These are phyloP conservation scores for Callinectes sapidus DNA, from an alignment of 2,888 invertebrate species.

Conservation along the genomic window DNA sequence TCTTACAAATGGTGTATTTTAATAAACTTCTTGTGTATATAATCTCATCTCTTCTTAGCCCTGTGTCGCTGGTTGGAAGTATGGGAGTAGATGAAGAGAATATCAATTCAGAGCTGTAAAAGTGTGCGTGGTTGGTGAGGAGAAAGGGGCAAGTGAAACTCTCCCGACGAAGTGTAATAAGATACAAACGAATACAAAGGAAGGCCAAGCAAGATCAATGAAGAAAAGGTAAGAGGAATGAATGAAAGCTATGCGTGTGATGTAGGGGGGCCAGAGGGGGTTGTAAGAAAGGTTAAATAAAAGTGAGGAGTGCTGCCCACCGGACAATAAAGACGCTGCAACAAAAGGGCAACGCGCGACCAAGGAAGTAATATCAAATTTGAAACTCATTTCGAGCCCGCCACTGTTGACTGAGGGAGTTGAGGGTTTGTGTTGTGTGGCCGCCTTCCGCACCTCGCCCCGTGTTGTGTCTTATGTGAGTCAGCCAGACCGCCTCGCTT, in stretches of 20 bases:
- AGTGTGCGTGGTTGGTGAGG: background rate
- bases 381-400: slow-evolving; percentile 24
- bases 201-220: background rate
- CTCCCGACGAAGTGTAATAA: background rate
- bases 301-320: background rate
- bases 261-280: background rate
- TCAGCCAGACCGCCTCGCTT: background rate
- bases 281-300: background rate
- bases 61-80: background rate
- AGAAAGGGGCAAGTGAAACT: background rate
- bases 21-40: slow-evolving; percentile 29
- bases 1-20: slow-evolving; percentile 31
- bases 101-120: background rate
- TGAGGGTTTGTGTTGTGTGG: slow-evolving; percentile 11
- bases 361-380: background rate
- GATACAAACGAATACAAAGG: too few relatives aligned
- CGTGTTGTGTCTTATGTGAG: background rate
- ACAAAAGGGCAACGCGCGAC: background rate
- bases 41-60: background rate
- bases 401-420: slow-evolving; percentile 25
- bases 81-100: background rate
- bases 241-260: background rate
- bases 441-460: background rate
- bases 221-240: background rate
- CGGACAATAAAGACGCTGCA: background rate